Evolutionary conservation across 1,140 invertebrate species (phyloP).

Genomic region (Bombus fervidus): DNA sequence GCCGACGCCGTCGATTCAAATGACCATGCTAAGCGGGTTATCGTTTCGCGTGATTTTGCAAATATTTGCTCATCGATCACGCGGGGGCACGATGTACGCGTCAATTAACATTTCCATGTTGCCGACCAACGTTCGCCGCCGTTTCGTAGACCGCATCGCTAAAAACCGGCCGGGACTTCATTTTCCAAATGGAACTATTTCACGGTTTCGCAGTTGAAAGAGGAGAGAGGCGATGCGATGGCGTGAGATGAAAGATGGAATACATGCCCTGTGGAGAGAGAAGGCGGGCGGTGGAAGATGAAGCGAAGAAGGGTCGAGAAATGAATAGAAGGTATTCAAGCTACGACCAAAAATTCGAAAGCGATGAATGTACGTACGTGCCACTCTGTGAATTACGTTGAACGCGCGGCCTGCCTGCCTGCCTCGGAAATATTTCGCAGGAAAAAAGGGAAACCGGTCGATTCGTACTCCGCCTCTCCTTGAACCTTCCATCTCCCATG

Average conservation of each 20-base stretch:
- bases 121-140: neutral
- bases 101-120: conserved; percentile 64
- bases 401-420: neutral
- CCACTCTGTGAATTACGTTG: conserved; percentile 12
- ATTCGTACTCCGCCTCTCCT: neutral
- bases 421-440: neutral
- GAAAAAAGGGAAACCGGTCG: neutral
- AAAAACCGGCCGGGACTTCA: conserved; percentile 50
- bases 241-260: neutral
- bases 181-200: conserved; percentile 67
- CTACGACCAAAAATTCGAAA: conserved; percentile 26
- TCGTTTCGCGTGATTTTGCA: conserved; percentile 64
- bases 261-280: neutral
- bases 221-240: too few relatives aligned
- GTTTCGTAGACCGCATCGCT: conserved; percentile 24
- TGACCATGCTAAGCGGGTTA: conserved; percentile 60
- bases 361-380: conserved; percentile 5
- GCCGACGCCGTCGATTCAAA: conserved; percentile 30
- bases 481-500: neutral
- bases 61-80: conserved; percentile 65
- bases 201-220: conserved; percentile 13
- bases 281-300: neutral
- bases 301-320: conserved; percentile 8
- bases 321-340: conserved; percentile 34
- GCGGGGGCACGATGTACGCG: conserved; percentile 36